These are phyloP conservation scores for Chunga burmeisteri DNA, from an alignment of 2,113 vertebrate species.

Conservation along the genomic window DNA sequence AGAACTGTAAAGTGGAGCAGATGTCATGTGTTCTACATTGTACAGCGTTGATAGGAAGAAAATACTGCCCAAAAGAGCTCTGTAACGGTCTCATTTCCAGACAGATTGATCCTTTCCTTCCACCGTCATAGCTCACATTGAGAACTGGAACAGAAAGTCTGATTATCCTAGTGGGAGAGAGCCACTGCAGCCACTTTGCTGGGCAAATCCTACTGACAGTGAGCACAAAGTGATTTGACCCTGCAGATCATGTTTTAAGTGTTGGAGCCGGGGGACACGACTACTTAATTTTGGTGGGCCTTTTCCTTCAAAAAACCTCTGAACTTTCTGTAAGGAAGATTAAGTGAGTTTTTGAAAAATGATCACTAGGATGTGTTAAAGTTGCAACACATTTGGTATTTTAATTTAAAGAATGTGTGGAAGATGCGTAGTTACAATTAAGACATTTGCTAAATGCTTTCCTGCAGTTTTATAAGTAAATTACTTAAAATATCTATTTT, in stretches of 20 bases:
- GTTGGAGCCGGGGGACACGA: not conserved
- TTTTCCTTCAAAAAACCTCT: not conserved
- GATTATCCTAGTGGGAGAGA: not conserved
- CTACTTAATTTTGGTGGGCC: not conserved
- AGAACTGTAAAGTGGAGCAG: not conserved
- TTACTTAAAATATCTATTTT: not conserved
- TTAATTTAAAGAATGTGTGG: not conserved
- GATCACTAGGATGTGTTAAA: not conserved
- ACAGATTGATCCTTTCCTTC: not conserved
- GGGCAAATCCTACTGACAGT: not conserved
- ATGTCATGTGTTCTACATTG: not conserved
- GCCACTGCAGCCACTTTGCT: not conserved
- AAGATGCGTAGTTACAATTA: not conserved
- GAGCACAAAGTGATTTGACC: not conserved
- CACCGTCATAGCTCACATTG: not conserved
- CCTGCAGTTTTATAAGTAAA: not conserved
- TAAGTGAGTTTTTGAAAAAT: not conserved
- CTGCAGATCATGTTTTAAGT: not conserved
- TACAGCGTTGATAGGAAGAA: not conserved
- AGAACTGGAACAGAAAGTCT: not conserved
- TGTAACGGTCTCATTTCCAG: not conserved
- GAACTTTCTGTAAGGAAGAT: not conserved
- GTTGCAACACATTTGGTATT: not conserved
- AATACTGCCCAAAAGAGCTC: not conserved
- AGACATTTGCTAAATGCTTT: not conserved